Evolutionary conservation across 2,888 invertebrate species (phyloP).

Genomic region (Archaeoteleia sp.): DNA sequence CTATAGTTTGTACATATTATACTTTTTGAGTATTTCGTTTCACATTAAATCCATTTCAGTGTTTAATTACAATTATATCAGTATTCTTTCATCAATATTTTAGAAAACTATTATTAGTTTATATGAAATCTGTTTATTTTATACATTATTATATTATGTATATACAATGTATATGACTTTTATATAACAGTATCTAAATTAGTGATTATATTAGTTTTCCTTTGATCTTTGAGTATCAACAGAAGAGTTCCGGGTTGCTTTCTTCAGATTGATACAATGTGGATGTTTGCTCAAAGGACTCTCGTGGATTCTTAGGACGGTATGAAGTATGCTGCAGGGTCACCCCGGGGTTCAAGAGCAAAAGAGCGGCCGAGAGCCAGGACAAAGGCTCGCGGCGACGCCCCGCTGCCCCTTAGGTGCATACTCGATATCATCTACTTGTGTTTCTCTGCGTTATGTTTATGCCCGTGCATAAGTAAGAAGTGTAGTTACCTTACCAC

Average conservation of each 20-base stretch:
- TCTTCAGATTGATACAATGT: constrained; percentile 55
- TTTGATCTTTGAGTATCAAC: too few relatives aligned
- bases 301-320: constrained; percentile 50
- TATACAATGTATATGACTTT: too few relatives aligned
- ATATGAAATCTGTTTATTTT: too few relatives aligned
- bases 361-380: constrained; percentile 63
- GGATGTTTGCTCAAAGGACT: constrained; percentile 47
- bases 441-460: constrained; percentile 71
- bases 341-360: constrained; percentile 57
- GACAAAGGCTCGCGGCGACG: constrained; percentile 69
- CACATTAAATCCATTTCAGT: too few relatives aligned
- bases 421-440: constrained; percentile 73
- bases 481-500: constrained; percentile 49
- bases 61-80: too few relatives aligned
- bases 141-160: too few relatives aligned
- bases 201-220: constrained; percentile 44
- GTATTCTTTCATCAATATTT: too few relatives aligned
- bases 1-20: too few relatives aligned
- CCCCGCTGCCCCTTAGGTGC: constrained; percentile 70
- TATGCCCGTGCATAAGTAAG: constrained; percentile 68
- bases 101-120: too few relatives aligned
- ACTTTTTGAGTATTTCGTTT: too few relatives aligned
- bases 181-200: constrained; percentile 41
- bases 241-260: constrained; percentile 53
- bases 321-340: constrained; percentile 58